phyloP scores from a whole-genome alignment of 2,797 vertebrate genomes.

The Pampus argenteus region DNA sequence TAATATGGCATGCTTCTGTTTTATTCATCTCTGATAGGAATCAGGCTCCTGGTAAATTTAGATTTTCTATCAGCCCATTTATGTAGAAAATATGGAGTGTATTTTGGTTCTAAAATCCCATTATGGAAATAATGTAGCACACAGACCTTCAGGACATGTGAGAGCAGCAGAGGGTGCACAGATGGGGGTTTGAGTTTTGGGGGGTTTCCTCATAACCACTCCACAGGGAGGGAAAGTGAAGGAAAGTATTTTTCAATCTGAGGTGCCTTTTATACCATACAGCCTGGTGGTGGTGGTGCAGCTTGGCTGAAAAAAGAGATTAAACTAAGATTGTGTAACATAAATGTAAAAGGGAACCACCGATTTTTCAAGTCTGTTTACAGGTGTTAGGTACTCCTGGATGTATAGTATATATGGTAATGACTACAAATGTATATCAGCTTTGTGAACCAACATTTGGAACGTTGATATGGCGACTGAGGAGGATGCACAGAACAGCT shows the following conservation, averaged over 20 bases:
- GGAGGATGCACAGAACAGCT: not conserved
- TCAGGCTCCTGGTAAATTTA: not conserved
- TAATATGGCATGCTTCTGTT: conserved; percentile 1
- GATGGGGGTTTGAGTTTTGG: conserved; percentile 22
- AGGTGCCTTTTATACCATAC: not conserved
- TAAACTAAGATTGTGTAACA: not conserved
- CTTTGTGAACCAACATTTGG: not conserved
- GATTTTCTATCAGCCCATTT: not conserved
- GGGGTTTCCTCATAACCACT: conserved; percentile 25
- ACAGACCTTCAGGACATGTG: conserved; percentile 25
- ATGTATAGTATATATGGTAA: not conserved
- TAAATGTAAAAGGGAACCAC: not conserved
- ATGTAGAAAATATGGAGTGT: conserved; percentile 18
- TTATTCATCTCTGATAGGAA: conserved; percentile 4
- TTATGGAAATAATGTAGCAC: conserved; percentile 25
- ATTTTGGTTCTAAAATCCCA: conserved; percentile 29
- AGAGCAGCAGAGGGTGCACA: conserved; percentile 21
- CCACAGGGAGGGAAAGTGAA: not conserved
- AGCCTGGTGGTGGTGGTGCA: not conserved
- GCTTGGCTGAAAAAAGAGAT: not conserved
- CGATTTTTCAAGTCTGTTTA: not conserved
- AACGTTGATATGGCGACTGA: no score
- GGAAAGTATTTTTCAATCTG: not conserved
- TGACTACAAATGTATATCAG: not conserved
- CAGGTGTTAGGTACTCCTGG: not conserved